Percentiles rank a stretch among this genome's conserved stretches.
phyloP scores from a whole-genome alignment of 2,888 invertebrate genomes.

The Allacma fusca region DNA sequence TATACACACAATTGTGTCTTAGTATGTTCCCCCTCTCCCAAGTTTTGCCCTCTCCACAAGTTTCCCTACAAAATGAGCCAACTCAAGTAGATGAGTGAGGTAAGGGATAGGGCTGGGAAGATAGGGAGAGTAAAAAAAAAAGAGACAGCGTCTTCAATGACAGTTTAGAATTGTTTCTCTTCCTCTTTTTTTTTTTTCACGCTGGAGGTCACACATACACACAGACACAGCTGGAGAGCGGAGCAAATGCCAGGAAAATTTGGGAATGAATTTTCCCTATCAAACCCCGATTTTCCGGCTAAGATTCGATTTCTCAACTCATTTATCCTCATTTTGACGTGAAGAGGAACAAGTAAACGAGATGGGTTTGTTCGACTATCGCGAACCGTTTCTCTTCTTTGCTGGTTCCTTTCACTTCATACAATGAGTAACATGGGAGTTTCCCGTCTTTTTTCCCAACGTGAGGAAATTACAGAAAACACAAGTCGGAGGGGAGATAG shows the following conservation, averaged over 20 bases:
- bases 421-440: not conserved
- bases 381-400: not conserved
- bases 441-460: not conserved
- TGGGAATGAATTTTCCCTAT: conserved; percentile 27
- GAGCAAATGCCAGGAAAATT: conserved; percentile 7
- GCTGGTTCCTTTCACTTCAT: not conserved
- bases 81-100: not conserved
- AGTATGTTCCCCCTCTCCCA: too few relatives aligned
- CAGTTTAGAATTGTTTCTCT: not conserved
- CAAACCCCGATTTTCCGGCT: conserved; percentile 17
- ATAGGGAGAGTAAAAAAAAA: conserved; percentile 12
- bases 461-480: conserved; percentile 8
- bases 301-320: conserved; percentile 29
- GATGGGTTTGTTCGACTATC: not conserved
- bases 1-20: too few relatives aligned
- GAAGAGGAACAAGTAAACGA: not conserved
- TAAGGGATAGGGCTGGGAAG: not conserved
- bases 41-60: too few relatives aligned
- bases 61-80: too few relatives aligned
- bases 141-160: not conserved
- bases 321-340: conserved; percentile 33
- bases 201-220: not conserved
- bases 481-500: not conserved
- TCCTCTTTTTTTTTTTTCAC: not conserved
- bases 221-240: not conserved